A percentile compares a stretch with the other conserved stretches of the same genome.
These are phyloP conservation scores for Heliconius himera DNA, from an alignment of 1,140 invertebrate species.

Conservation along the genomic window DNA sequence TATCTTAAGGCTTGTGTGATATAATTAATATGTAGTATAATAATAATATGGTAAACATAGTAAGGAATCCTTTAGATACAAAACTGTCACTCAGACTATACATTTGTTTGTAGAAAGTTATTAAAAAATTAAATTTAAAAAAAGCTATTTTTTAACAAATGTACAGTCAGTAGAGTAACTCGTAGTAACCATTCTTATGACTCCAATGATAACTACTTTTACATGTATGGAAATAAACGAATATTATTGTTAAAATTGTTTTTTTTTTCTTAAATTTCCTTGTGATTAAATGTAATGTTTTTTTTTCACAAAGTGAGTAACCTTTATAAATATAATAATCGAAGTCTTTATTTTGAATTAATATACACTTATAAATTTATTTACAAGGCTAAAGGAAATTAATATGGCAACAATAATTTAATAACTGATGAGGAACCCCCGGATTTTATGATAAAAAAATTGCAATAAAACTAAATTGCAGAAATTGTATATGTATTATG, in stretches of 20 bases:
- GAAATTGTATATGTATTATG: too few relatives aligned
- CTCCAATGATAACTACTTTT: slow-evolving; percentile 33
- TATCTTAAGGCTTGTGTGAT: slow-evolving; percentile 28
- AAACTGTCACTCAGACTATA: not conserved
- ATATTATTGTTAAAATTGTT: slow-evolving; percentile 17
- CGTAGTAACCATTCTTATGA: not conserved
- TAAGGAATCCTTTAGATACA: not conserved
- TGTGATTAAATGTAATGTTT: not conserved
- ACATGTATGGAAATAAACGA: slow-evolving; percentile 28
- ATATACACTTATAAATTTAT: too few relatives aligned
- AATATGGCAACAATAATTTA: not conserved
- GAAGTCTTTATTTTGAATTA: too few relatives aligned
- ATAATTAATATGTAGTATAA: slow-evolving; percentile 17
- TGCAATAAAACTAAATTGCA: not conserved
- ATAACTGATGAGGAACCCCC: not conserved
- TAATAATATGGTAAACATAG: slow-evolving; percentile 20
- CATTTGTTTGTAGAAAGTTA: not conserved
- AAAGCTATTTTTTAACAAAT: not conserved
- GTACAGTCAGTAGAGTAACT: not conserved
- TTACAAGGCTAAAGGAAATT: not conserved
- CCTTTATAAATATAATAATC: too few relatives aligned
- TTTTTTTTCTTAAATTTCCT: not conserved
- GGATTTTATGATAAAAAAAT: not conserved
- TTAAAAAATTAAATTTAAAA: not conserved
- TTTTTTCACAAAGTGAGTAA: too few relatives aligned